phyloP scores from a whole-genome alignment of 2,113 vertebrate species.

The Rhinolophus ferrumequinum region DNA sequence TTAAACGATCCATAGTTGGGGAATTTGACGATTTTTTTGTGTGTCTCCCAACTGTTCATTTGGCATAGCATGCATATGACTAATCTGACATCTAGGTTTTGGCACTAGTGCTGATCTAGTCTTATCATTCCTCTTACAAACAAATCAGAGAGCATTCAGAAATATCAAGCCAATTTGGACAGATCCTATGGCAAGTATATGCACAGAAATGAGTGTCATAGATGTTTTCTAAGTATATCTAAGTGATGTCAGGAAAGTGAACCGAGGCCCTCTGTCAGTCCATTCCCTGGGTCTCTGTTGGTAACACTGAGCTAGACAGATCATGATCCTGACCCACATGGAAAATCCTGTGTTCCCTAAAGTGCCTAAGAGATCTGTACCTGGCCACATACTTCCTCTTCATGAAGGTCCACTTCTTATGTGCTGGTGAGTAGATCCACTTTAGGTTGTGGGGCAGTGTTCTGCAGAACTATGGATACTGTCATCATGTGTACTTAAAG shows the following conservation, averaged over 20 bases:
- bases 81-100: constrained; percentile 76
- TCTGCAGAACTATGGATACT: background rate
- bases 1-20: constrained; percentile 61
- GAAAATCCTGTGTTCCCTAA: constrained; percentile 43
- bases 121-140: constrained; percentile 71
- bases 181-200: constrained; percentile 69
- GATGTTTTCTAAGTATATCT: constrained; percentile 66
- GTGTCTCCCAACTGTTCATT: constrained; percentile 41
- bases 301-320: constrained; percentile 13
- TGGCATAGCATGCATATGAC: constrained; percentile 68
- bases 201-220: constrained; percentile 60
- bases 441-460: background rate
- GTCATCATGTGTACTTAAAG: background rate
- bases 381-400: constrained; percentile 12
- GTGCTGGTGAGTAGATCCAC: background rate
- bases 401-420: background rate
- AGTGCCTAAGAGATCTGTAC: constrained; percentile 29
- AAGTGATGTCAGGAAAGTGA: constrained; percentile 61
- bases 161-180: constrained; percentile 74
- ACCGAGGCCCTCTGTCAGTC: constrained; percentile 45
- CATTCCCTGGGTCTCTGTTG: constrained; percentile 49
- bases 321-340: background rate
- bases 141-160: constrained; percentile 75
- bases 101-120: constrained; percentile 58
- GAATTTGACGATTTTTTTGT: constrained; percentile 48